These are phyloP conservation scores for Elephantulus edwardii DNA, from an alignment of 2,113 vertebrate species.

Conservation along the genomic window DNA sequence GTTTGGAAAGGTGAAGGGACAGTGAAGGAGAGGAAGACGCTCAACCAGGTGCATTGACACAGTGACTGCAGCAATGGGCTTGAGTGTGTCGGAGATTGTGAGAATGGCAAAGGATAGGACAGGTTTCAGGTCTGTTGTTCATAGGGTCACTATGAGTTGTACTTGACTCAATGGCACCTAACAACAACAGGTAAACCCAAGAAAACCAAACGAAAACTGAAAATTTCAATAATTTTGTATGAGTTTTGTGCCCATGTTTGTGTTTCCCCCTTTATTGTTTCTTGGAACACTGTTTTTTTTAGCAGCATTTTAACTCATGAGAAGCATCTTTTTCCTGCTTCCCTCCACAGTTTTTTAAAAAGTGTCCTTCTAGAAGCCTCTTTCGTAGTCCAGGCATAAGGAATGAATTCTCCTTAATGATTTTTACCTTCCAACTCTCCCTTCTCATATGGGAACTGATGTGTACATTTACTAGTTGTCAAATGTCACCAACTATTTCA, in stretches of 20 bases:
- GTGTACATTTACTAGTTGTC: not conserved
- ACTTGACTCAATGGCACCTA: too few relatives aligned
- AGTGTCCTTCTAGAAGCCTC: not conserved
- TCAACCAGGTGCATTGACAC: too few relatives aligned
- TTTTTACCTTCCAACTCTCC: not conserved
- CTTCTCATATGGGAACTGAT: not conserved
- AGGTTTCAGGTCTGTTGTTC: not conserved
- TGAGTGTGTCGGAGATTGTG: too few relatives aligned
- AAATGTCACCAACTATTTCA: not conserved
- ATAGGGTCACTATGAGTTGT: too few relatives aligned
- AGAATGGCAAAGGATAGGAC: not conserved
- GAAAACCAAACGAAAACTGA: too few relatives aligned
- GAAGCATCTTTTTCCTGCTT: not conserved
- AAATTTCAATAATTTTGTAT: not conserved
- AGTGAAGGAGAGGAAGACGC: too few relatives aligned
- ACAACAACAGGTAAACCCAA: too few relatives aligned
- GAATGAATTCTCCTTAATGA: not conserved
- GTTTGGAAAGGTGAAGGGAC: too few relatives aligned
- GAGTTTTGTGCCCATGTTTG: not conserved
- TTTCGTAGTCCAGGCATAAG: not conserved
- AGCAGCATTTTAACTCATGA: not conserved
- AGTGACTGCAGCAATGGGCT: too few relatives aligned
- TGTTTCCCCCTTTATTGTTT: not conserved
- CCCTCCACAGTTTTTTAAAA: not conserved
- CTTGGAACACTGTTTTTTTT: not conserved